Base-by-base conservation (phyloP, 2,888 invertebrate genomes). In the Octodonta nipae region DNA sequence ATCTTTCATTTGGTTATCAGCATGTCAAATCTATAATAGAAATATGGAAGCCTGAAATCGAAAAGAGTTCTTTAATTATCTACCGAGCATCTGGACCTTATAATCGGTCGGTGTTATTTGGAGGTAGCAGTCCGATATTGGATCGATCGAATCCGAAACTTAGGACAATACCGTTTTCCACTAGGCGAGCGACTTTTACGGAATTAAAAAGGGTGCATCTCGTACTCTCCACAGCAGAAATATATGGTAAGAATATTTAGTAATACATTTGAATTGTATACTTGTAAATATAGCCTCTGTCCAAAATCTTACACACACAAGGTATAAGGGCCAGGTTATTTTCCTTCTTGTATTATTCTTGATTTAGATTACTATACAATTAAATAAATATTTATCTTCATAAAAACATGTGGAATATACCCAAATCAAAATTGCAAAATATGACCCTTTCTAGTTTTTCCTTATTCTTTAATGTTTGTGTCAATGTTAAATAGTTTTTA, bases 141-240 rank as follows among this genome's bases (percentile, higher is more conserved):
- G 67, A 68, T 38, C 68, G 70, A 43, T 68, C 64, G 3, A 82
- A 83, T 50, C 46, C 59, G 2, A 63, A 80, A 36, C 56, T 84
- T 5, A 61, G 80, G 43, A 71, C 70, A 12, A 68, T 89, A 41
- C 88, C 89, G 0, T 86, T 89, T 60, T 77, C 81, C 0, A 87
- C 88, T 0, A 66, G 78, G 44, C 70, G 85, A 44, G 82, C 89
- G 0, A 84, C 84, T 0, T 81, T 75, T 47, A 78, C 73, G 31
- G 88, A 89, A 64, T 73, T 85, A 1, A 70, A 77, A 52, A 64
- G 86, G 38, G 78, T 84, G 0, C 78, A 82, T 44, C 70, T 71
- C 30, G 64, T 78, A 27, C 61, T 88, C 5, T 68, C 78, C 12
- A 68, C 71, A 31, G 60, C 75, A 26, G 70, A 74, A 49, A 66